phyloP scores from a whole-genome alignment of 1,140 invertebrate genomes.

The Cephus cinctus region DNA sequence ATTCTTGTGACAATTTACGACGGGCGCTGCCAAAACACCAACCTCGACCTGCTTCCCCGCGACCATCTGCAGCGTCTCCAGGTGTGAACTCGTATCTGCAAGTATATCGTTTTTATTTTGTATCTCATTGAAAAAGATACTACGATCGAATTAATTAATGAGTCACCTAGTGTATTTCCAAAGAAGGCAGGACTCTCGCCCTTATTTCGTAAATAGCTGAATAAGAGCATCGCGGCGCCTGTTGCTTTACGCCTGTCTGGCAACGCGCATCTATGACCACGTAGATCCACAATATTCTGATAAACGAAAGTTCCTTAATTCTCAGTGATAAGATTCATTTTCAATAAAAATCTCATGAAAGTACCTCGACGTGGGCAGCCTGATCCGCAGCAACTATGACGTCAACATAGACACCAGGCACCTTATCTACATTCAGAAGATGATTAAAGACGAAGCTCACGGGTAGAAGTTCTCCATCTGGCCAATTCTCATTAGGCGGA shows the following conservation, averaged over 20 bases:
- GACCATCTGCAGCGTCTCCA: slow-evolving; percentile 57
- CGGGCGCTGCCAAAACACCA: slow-evolving; percentile 57
- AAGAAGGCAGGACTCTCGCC: slow-evolving; percentile 59
- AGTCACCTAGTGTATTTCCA: slow-evolving; percentile 52
- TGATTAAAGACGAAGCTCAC: slow-evolving; percentile 55
- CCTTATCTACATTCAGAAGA: slow-evolving; percentile 36
- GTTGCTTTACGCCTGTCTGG: slow-evolving; percentile 23
- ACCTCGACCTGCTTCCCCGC: slow-evolving; percentile 56
- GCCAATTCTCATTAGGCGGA: slow-evolving; percentile 42
- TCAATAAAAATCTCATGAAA: slow-evolving; percentile 2
- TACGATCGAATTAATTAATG: slow-evolving; percentile 4
- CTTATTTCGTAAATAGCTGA: slow-evolving; percentile 45
- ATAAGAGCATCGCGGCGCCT: slow-evolving; percentile 31
- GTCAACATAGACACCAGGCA: slow-evolving; percentile 56
- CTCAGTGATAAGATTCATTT: slow-evolving; percentile 2
- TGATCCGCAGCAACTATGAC: slow-evolving; percentile 54
- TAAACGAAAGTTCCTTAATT: slow-evolving; percentile 21
- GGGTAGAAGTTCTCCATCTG: slow-evolving; percentile 49
- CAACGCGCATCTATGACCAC: slow-evolving; percentile 53
- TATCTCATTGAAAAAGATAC: background rate
- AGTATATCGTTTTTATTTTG: slow-evolving; percentile 8
- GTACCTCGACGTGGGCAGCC: slow-evolving; percentile 30
- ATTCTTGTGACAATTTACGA: slow-evolving; percentile 49
- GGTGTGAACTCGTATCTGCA: slow-evolving; percentile 53
- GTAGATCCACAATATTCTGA: slow-evolving; percentile 53